Percentiles rank a stretch among this genome's conserved stretches.
phyloP scores from a whole-genome alignment of 2,888 invertebrate species.

The Chrysopilus asiliformis region DNA sequence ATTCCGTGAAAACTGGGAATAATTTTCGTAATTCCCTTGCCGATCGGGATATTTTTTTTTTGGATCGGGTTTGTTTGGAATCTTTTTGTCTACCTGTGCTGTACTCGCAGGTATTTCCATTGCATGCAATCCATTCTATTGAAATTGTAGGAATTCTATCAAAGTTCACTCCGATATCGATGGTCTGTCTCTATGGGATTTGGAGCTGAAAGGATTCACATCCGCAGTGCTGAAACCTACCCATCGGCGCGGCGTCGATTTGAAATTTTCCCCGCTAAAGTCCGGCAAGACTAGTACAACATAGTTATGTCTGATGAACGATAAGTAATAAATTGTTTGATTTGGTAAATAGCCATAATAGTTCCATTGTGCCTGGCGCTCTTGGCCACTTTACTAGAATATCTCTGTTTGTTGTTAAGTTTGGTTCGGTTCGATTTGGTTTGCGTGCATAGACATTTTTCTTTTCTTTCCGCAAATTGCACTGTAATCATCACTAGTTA shows the following conservation, averaged over 20 bases:
- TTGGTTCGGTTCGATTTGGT: neutral
- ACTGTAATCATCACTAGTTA: slow-evolving; percentile 9
- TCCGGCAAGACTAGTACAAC: no score
- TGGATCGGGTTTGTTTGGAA: neutral
- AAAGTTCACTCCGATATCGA: no score
- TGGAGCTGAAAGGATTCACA: slow-evolving; percentile 5
- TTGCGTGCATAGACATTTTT: slow-evolving; percentile 10
- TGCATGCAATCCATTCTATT: no score
- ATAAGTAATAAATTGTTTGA: neutral
- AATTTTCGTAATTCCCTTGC: neutral
- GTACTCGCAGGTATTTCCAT: slow-evolving; percentile 2
- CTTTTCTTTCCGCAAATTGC: slow-evolving; percentile 8
- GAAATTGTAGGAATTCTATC: no score
- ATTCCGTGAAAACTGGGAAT: no score
- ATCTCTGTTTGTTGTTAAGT: neutral
- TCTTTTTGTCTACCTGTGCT: slow-evolving; percentile 1
- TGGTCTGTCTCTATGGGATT: slow-evolving; percentile 6
- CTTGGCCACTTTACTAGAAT: neutral
- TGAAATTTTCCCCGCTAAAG: no score
- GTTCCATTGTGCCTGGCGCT: slow-evolving; percentile 6
- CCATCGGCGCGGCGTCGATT: no score
- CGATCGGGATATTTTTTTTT: neutral
- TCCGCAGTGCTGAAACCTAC: no score
- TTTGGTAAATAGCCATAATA: neutral
- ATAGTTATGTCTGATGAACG: no score